Conservation (phyloP, 2,113 vertebrate genomes). For the Epinephelus cyanopodus region DNA sequence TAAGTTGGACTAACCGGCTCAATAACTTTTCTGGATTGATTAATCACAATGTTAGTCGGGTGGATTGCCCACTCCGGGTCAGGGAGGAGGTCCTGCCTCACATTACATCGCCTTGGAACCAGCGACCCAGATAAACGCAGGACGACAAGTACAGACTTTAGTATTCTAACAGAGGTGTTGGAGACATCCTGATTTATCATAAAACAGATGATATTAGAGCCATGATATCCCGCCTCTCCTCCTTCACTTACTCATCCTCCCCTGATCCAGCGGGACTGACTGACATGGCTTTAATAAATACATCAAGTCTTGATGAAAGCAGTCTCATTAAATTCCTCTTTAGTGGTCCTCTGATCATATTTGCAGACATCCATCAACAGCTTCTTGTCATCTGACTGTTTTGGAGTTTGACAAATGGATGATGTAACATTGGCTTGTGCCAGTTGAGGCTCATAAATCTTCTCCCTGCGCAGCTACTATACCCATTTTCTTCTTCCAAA, state of each 20-base stretch:
- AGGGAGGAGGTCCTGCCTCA: too few species aligned
- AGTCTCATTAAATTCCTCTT: neutral
- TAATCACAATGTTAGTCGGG: too few species aligned
- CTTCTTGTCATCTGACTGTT: neutral
- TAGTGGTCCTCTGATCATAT: neutral
- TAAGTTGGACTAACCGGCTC: too few species aligned
- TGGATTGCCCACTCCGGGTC: too few species aligned
- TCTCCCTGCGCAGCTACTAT: neutral
- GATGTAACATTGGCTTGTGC: neutral
- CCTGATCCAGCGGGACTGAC: neutral
- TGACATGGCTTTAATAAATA: too few species aligned
- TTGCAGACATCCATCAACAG: neutral
- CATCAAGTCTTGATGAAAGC: too few species aligned
- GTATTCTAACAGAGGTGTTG: too few species aligned
- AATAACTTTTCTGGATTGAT: too few species aligned
- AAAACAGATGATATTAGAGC: neutral
- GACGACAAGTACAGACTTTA: too few species aligned
- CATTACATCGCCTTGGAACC: too few species aligned
- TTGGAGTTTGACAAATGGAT: neutral
- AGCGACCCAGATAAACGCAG: too few species aligned
- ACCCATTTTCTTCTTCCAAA: neutral
- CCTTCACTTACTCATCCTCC: neutral
- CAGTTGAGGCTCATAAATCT: neutral
- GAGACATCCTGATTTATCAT: too few species aligned
- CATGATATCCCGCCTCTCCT: neutral